Evolutionary conservation across 1,140 invertebrate species (phyloP).

Genomic region (Trachymyrmex septentrionalis): DNA sequence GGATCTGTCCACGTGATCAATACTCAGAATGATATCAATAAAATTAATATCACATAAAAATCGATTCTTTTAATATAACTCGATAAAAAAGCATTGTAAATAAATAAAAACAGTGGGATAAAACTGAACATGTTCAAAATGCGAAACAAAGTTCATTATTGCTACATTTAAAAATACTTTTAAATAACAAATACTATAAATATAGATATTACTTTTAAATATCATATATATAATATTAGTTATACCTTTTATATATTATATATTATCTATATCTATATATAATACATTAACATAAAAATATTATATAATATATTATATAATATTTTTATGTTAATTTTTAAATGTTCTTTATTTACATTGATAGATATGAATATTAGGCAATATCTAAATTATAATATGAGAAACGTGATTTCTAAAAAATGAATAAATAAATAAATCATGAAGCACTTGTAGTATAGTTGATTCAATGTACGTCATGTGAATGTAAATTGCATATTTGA

Average conservation of each 20-base stretch:
- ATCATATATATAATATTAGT: background rate
- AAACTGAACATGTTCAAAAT: slow-evolving; percentile 22
- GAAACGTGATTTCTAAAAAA: slow-evolving; percentile 10
- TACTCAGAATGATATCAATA: background rate
- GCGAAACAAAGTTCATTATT: background rate
- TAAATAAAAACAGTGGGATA: slow-evolving; percentile 17
- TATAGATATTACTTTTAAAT: slow-evolving; percentile 37
- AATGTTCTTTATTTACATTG: slow-evolving; percentile 32
- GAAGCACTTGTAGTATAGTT: background rate
- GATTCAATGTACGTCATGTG: background rate
- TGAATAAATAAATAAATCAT: slow-evolving; percentile 5
- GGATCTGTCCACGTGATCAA: background rate
- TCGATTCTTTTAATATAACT: background rate
- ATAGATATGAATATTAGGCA: slow-evolving; percentile 24
- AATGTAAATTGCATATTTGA: slow-evolving; percentile 13
- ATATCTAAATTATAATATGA: slow-evolving; percentile 32
- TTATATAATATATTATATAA: slow-evolving; percentile 13
- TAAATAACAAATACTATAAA: slow-evolving; percentile 56
- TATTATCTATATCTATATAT: background rate
- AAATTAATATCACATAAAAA: background rate
- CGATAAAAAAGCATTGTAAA: slow-evolving; percentile 34
- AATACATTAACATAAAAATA: slow-evolving; percentile 36
- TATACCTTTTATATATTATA: slow-evolving; percentile 6
- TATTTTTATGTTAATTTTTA: slow-evolving; percentile 37
- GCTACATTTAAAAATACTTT: slow-evolving; percentile 16